Evolutionary conservation across 2,888 invertebrate genomes (phyloP), one percentile per base, ranked within the genome.

Genomic region (Steinernema carpocapsae): DNA sequence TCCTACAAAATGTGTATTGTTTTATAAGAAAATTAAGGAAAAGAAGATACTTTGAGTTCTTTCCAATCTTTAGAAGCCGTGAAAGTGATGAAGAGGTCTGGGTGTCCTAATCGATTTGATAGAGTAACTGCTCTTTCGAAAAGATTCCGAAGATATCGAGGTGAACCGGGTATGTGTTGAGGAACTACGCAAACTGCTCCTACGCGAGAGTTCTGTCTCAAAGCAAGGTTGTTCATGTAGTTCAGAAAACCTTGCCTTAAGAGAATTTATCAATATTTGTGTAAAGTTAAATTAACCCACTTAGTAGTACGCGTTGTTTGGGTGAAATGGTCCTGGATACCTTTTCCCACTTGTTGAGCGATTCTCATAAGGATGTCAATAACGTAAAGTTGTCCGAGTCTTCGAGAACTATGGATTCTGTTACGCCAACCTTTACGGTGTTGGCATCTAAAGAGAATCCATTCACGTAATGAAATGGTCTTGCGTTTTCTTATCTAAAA

Each of bases 1-100:
- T 64, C 64, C 64, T 64, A n/a, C n/a, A n/a, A 56, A 56, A 64
- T 64, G 24, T 22, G n/a, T n/a, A n/a, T n/a, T 43, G 7, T 43
- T 43, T 43, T 12, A 14, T 43, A 12, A 43, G 14, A 43, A 43
- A 43, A 43, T 43, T 14, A 43, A n/a, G n/a, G n/a, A n/a, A n/a
- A n/a, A n/a, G n/a, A n/a, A n/a, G n/a, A n/a, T n/a, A 64, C 64
- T 17, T 26, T 29, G 14, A 64, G 26, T 32, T 64, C 64, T 32
- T 64, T 64, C 64, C 64, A 64, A 4, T 64, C 17, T 29, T 12
- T 26, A 2, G 64, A 64, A 7, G 64, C 64, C 3, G 64, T 64
- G n/a, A 64, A 64, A 10, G 64, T 64, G 1, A 64, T 64, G 19
- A 64, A 64, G 6, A 64, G 64, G 32, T 64, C 64, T 22, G 64